These are phyloP conservation scores for Rhipidura dahli DNA, from an alignment of 2,113 vertebrate species.

Conservation along the genomic window DNA sequence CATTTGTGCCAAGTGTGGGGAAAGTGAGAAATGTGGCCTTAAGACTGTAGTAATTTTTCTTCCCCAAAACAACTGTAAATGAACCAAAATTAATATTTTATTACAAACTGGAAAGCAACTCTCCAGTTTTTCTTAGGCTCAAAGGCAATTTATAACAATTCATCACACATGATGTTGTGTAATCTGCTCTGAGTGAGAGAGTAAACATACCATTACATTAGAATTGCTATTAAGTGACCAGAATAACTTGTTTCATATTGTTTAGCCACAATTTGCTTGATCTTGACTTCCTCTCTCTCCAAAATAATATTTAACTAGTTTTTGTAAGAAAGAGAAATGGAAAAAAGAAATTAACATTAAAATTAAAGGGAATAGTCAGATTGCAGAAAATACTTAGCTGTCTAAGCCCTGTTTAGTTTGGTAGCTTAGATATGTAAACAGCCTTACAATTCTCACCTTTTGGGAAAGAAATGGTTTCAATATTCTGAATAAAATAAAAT, in stretches of 20 bases:
- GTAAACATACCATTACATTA: neutral
- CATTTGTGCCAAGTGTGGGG: neutral
- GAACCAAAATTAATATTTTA: constrained; percentile 15
- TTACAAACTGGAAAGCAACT: neutral
- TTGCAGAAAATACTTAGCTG: neutral
- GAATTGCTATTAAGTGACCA: neutral
- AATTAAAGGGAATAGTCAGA: neutral
- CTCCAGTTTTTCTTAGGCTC: neutral
- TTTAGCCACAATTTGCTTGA: neutral
- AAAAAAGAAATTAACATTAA: neutral
- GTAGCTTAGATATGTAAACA: neutral
- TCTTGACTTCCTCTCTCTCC: neutral
- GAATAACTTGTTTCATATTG: neutral
- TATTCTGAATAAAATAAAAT: neutral
- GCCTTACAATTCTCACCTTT: neutral
- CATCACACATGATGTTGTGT: neutral
- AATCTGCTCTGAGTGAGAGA: neutral
- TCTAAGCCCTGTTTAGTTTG: neutral
- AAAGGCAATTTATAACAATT: neutral
- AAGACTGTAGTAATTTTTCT: neutral
- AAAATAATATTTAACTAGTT: neutral
- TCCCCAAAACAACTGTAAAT: neutral
- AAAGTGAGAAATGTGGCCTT: neutral
- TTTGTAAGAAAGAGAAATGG: neutral
- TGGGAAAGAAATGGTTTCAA: neutral